Evolutionary conservation across 2,797 vertebrate species (phyloP), one percentile per base, ranked within the genome.

Genomic region (Poliocrania exsul): DNA sequence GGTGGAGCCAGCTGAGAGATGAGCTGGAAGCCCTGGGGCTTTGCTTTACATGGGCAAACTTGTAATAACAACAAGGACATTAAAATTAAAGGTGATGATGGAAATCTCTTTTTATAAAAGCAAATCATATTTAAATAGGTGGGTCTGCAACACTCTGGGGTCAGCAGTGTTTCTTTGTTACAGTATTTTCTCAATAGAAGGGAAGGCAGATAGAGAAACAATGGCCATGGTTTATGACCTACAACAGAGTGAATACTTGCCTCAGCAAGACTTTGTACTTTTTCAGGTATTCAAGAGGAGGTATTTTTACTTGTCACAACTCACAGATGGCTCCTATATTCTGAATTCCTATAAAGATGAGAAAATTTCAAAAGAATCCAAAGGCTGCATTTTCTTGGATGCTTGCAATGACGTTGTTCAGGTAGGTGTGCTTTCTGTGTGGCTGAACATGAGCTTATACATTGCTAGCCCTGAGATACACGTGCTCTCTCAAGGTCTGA

Each of bases 281-380:
- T 84, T 70, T 16, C 97, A 99, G 99, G 99, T 99, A 37, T 99
- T 99, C 97, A 99, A 99, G 97, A 98, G 99, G 96, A 98, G 99
- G 37, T 99, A 99, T 98, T 99, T 99, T 97, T 99, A 99, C 97
- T 96, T 99, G 96, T 99, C 99, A 58, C 99, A 99, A 94, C 99
- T 99, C 56, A 99, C 99, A 1, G 99, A 99, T 44, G 99, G 99
- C 85, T 99, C 99, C 71, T 99, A 99, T 97, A 99, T 99, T 95
- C 99, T 99, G 65, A 99, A 99, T 97, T 99, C 99, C 50, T 99
- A 99, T 96, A 99, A 99, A 97, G 99, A 99, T 91, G 99, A 99
- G 96, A 99, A 99, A 96, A 99, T 99, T 96, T 99, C 98, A 83
- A 99, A 99, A 95, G 99, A 99, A 44, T 99, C 99, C 72, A 99